Conservation (phyloP, 2,113 vertebrate genomes). For the Bostrychus sinensis region DNA sequence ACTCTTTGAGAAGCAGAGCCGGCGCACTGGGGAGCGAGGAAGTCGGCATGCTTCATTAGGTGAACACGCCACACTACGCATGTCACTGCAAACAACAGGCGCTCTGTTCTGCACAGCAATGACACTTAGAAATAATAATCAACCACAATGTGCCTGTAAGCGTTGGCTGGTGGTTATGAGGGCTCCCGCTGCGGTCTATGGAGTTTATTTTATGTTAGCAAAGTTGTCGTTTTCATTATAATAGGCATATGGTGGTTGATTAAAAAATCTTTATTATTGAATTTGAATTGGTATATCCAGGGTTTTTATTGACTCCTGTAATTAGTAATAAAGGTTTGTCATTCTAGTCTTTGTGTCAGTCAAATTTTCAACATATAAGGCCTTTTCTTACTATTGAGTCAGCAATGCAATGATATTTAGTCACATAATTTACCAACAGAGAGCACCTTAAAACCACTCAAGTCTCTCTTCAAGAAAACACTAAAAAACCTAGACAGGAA, state of each 20-base stretch:
- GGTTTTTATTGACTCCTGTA: too few relatives aligned
- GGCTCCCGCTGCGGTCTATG: slow-evolving; percentile 51
- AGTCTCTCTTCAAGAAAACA: too few relatives aligned
- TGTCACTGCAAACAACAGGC: slow-evolving; percentile 69
- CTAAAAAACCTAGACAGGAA: too few relatives aligned
- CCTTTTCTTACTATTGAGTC: too few relatives aligned
- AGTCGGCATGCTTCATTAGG: slow-evolving; percentile 78
- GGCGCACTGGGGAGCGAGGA: slow-evolving; percentile 67
- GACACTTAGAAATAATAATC: slow-evolving; percentile 65
- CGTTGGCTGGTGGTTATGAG: slow-evolving; percentile 51
- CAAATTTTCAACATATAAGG: too few relatives aligned
- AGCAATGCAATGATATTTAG: too few relatives aligned
- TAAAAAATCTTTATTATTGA: neutral
- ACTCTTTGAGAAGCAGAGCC: slow-evolving; percentile 49
- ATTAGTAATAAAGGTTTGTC: too few relatives aligned
- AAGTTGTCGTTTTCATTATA: neutral
- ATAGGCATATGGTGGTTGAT: neutral
- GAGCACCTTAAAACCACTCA: too few relatives aligned
- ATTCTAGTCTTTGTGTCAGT: too few relatives aligned
- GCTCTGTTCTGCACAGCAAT: slow-evolving; percentile 65
- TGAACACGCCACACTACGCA: slow-evolving; percentile 62
- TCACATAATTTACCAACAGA: too few relatives aligned
- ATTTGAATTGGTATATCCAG: too few relatives aligned
- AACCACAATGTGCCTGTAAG: slow-evolving; percentile 53
- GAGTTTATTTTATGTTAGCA: slow-evolving; percentile 49